These are phyloP conservation scores for Musca vetustissima DNA, from an alignment of 1,140 invertebrate genomes.

Conservation along the genomic window DNA sequence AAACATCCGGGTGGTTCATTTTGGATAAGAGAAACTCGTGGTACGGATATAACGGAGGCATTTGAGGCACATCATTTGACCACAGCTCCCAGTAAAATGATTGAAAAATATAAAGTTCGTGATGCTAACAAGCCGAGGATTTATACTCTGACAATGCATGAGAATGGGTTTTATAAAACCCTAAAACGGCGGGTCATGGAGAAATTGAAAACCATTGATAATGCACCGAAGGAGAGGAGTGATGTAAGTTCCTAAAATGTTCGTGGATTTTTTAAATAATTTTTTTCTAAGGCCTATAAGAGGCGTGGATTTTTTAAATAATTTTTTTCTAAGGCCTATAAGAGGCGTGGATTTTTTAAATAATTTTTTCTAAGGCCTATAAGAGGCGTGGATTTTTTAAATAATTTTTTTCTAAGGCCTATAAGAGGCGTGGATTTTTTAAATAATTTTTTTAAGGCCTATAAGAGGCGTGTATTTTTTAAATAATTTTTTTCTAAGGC, in stretches of 20 bases:
- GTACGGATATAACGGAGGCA: conserved; percentile 73
- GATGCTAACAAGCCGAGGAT: conserved; percentile 60
- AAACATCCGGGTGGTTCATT: conserved; percentile 70
- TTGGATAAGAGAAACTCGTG: conserved; percentile 66
- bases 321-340: no score
- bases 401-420: no score
- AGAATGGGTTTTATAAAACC: conserved; percentile 68
- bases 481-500: no score
- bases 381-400: no score
- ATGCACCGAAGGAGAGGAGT: conserved; percentile 37
- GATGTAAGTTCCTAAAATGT: conserved; percentile 53
- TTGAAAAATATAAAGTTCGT: conserved; percentile 64
- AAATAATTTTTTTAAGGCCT: no score
- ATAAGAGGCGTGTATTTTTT: no score
- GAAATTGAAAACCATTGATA: conserved; percentile 57
- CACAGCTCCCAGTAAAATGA: conserved; percentile 56
- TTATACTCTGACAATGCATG: conserved; percentile 65
- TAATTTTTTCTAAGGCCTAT: no score
- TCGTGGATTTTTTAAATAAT: no score
- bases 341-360: no score
- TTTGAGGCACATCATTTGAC: conserved; percentile 67
- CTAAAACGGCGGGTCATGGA: conserved; percentile 61
- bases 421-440: no score
- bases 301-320: no score
- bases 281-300: no score